Evolutionary conservation across 2,113 vertebrate species (phyloP).

Genomic region (Sinocyclocheilus maitianheensis): DNA sequence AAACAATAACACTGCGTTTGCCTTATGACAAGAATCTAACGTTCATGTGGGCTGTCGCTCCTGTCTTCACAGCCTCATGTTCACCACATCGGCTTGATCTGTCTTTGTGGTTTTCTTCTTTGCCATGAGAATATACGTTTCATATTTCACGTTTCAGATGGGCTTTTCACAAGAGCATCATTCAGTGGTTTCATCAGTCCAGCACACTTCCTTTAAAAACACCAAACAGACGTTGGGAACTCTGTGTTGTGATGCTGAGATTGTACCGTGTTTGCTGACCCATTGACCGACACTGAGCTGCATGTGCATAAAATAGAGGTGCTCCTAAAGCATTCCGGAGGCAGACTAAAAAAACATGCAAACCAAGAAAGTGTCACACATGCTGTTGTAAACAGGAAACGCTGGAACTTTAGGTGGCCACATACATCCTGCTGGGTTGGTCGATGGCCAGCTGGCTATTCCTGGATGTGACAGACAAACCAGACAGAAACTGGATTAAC

Average conservation of each 20-base stretch:
- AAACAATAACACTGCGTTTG: constrained; percentile 69
- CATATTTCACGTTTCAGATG: constrained; percentile 45
- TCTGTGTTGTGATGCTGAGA: constrained; percentile 31
- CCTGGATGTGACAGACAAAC: constrained; percentile 59
- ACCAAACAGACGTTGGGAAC: constrained; percentile 14
- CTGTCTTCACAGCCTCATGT: constrained; percentile 70
- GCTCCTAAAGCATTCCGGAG: constrained; percentile 6
- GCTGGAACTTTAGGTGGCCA: constrained; percentile 67
- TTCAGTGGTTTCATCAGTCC: constrained; percentile 40
- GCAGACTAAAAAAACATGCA: constrained; percentile 26
- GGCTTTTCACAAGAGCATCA: constrained; percentile 39
- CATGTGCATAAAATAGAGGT: background rate
- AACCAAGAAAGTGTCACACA: constrained; percentile 67
- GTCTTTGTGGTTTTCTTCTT: constrained; percentile 67
- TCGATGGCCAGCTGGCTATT: constrained; percentile 63
- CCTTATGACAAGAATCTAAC: constrained; percentile 70
- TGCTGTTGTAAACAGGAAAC: constrained; percentile 74
- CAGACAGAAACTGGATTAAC: constrained; percentile 18
- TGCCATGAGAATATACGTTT: constrained; percentile 58
- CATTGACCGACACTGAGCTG: background rate
- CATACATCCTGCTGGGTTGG: constrained; percentile 64
- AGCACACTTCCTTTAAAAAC: constrained; percentile 47
- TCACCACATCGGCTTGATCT: constrained; percentile 69
- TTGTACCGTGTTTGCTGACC: constrained; percentile 13
- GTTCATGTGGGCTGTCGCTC: constrained; percentile 67